A percentile compares a stretch with the other conserved stretches of the same genome.
phyloP scores from a whole-genome alignment of 2,888 invertebrate species.

The Osmoderma eremita region DNA sequence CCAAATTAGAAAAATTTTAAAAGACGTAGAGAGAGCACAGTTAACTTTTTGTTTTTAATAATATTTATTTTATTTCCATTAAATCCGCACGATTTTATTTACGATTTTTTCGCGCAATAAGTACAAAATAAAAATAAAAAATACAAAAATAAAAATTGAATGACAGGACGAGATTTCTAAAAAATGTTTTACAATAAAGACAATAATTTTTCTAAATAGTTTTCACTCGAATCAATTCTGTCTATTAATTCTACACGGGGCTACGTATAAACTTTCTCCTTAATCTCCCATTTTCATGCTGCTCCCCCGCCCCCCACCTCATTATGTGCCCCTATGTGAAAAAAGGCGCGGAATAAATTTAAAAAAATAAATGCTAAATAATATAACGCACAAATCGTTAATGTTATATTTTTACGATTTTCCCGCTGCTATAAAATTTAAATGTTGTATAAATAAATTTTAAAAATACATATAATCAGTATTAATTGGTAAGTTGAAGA shows the following conservation, averaged over 20 bases:
- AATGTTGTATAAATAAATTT: neutral
- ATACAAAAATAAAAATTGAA: constrained; percentile 15
- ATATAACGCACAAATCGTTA: constrained; percentile 8
- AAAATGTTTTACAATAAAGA: constrained; percentile 4
- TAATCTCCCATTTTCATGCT: neutral
- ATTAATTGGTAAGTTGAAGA: neutral
- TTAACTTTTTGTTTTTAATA: too few relatives aligned
- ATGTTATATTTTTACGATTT: neutral
- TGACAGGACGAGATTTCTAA: neutral
- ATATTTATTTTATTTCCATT: too few relatives aligned
- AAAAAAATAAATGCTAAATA: neutral
- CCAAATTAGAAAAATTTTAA: neutral
- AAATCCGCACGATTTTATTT: too few relatives aligned
- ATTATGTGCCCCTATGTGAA: too few relatives aligned
- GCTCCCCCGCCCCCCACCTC: too few relatives aligned
- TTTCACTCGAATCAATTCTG: neutral
- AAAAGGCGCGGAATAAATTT: neutral
- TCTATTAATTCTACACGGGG: neutral
- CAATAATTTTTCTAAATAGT: constrained; percentile 24
- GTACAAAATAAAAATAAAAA: constrained; percentile 8
- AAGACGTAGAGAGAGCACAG: too few relatives aligned
- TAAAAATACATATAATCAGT: constrained; percentile 1
- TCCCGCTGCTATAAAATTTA: neutral
- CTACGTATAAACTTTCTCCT: neutral
- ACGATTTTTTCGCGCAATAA: too few relatives aligned